Evolutionary conservation across 2,113 vertebrate genomes (phyloP).

Genomic region (Malurus melanocephalus): DNA sequence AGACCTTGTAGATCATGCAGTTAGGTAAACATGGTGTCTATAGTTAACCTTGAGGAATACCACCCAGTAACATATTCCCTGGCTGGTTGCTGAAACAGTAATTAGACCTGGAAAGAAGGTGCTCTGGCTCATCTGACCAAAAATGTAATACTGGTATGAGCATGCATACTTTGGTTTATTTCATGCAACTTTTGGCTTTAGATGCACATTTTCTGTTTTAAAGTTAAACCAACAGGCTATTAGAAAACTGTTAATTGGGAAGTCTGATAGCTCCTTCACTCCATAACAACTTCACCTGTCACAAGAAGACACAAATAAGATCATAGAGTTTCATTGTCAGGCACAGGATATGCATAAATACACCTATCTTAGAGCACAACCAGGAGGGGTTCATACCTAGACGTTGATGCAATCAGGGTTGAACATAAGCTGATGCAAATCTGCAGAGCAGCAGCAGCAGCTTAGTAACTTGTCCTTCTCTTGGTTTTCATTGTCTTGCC

Average conservation of each 20-base stretch:
- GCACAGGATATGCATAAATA: background rate
- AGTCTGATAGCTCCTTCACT: background rate
- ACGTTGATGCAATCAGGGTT: background rate
- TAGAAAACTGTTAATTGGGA: background rate
- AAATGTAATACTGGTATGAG: background rate
- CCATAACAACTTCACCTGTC: background rate
- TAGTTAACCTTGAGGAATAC: background rate
- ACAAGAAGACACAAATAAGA: background rate
- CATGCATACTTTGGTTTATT: background rate
- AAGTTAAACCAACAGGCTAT: background rate
- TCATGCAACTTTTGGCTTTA: background rate
- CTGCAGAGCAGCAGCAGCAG: background rate
- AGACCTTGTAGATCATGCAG: background rate
- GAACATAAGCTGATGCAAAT: background rate
- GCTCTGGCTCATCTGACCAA: background rate
- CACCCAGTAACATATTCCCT: background rate
- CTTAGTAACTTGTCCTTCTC: background rate
- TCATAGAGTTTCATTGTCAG: background rate
- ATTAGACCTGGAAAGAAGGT: background rate
- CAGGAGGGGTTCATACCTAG: background rate
- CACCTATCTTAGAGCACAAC: rapidly evolving
- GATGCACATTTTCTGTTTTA: background rate
- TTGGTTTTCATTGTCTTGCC: background rate
- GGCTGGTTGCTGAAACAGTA: background rate
- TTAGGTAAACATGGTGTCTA: background rate